Evolutionary conservation across 2,888 invertebrate species (phyloP).

Genomic region (Pegoplata infirma): DNA sequence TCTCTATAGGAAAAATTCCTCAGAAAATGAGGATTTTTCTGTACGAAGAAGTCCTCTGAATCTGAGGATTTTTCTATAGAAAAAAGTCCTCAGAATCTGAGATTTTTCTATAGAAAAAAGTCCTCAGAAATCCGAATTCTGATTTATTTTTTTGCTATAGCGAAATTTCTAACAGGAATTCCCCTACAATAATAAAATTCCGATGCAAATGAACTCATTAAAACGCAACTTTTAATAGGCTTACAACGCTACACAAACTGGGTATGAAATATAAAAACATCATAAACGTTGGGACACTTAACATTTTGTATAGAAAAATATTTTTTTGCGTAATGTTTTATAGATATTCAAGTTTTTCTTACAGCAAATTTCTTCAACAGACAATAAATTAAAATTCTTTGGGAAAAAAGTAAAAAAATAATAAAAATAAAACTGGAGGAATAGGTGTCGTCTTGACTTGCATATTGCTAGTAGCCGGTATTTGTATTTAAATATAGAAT

Average conservation of each 20-base stretch:
- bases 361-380: conserved; percentile 7
- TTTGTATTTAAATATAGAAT: not conserved
- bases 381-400: conserved; percentile 25
- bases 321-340: not conserved
- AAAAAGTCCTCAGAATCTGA: too few species aligned
- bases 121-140: too few species aligned
- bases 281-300: not conserved
- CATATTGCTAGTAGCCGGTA: not conserved
- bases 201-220: conserved; percentile 51
- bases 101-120: too few species aligned
- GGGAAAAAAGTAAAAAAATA: not conserved
- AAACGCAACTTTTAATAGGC: conserved; percentile 22
- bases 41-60: too few species aligned
- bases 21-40: too few species aligned
- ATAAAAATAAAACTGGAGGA: conserved; percentile 12
- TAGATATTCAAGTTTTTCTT: conserved; percentile 1
- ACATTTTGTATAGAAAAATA: not conserved
- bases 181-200: not conserved
- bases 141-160: too few species aligned
- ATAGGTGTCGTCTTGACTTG: conserved; percentile 10
- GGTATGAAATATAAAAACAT: not conserved
- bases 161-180: too few species aligned
- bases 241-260: not conserved
- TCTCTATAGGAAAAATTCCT: too few species aligned
- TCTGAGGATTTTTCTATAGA: too few species aligned